Evolutionary conservation across 92 coral and sea anemone species (phyloP).

Genomic region (Epizoanthus scotinus): DNA sequence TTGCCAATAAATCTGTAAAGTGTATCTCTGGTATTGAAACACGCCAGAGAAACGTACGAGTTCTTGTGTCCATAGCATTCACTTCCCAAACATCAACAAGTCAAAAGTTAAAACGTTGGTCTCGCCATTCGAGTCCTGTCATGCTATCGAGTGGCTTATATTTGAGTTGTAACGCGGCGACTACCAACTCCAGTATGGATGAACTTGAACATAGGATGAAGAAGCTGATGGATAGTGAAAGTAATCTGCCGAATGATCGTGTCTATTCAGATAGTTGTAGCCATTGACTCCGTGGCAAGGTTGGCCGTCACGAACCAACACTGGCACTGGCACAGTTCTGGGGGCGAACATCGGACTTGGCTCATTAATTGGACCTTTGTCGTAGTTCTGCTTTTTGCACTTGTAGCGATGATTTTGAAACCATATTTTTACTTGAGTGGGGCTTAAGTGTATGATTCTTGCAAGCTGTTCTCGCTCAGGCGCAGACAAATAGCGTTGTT

Average conservation of each 20-base stretch:
- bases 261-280: constrained; percentile 66
- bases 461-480: constrained; percentile 99
- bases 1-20: background rate
- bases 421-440: constrained; percentile 99
- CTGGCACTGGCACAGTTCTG: constrained; percentile 90
- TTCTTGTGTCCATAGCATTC: constrained; percentile 8
- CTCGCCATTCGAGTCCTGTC: constrained; percentile 23
- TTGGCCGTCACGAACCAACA: constrained; percentile 89
- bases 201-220: constrained; percentile 67
- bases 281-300: constrained; percentile 84
- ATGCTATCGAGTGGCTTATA: constrained; percentile 23
- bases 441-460: constrained; percentile 89
- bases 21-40: constrained; percentile 23
- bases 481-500: constrained; percentile 96
- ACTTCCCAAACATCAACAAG: constrained; percentile 19
- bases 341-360: constrained; percentile 88
- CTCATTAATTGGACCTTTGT: constrained; percentile 75
- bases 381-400: constrained; percentile 95
- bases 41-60: constrained; percentile 18
- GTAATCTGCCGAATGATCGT: constrained; percentile 81
- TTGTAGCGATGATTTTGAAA: constrained; percentile 99
- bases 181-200: constrained; percentile 60
- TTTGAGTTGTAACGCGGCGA: constrained; percentile 20
- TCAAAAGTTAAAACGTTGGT: constrained; percentile 13
- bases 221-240: constrained; percentile 86